These are phyloP conservation scores for Blastomussa wellsi DNA, from an alignment of 92 coral and sea anemone genomes.

Conservation along the genomic window DNA sequence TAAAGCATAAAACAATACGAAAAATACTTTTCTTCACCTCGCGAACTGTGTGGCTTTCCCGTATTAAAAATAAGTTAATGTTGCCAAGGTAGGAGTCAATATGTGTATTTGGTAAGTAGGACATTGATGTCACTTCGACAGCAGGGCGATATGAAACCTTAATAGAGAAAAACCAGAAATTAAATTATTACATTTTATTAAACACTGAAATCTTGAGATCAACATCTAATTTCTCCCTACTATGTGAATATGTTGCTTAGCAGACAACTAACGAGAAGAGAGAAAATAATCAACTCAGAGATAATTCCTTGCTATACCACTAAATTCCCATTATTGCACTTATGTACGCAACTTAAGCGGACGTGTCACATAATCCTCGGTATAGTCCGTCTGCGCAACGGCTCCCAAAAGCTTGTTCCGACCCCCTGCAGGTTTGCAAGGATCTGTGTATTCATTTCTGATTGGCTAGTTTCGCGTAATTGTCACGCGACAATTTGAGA, in stretches of 20 bases:
- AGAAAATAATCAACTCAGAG: not conserved
- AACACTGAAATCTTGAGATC: not conserved
- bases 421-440: no score
- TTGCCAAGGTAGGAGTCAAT: conserved; percentile 94
- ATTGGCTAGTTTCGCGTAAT: no score
- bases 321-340: no score
- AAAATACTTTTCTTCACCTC: conserved; percentile 60
- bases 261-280: not conserved
- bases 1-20: not conserved
- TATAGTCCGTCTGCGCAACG: no score
- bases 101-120: conserved; percentile 82
- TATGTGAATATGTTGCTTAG: not conserved
- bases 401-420: no score
- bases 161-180: not conserved
- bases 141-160: conserved; percentile 80
- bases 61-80: conserved; percentile 91
- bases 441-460: no score
- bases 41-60: conserved; percentile 90
- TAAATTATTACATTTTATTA: not conserved
- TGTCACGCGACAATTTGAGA: no score
- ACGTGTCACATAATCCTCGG: no score
- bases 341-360: no score
- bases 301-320: no score
- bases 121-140: conserved; percentile 97
- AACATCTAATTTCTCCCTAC: not conserved